Base-by-base conservation (phyloP, 2,888 invertebrate species). In the Luperina testacea region DNA sequence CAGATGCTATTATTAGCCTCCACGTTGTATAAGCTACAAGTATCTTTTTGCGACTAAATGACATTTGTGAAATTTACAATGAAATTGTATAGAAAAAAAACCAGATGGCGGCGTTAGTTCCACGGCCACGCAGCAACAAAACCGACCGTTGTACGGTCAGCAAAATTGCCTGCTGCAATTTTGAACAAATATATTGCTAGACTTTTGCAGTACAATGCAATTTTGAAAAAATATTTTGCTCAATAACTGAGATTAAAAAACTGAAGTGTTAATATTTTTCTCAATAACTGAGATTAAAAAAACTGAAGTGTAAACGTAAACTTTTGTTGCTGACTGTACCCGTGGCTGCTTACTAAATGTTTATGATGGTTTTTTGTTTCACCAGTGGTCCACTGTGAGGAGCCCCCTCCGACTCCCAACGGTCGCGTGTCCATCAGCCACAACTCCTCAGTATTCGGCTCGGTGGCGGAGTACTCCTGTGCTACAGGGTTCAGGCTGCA, bases 391-490 rank as follows among this genome's bases (percentile, higher is more conserved):
- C 97, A 98, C 86, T 98, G 98, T 91, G 98, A 98, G 86, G 97
- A 97, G 9, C 98, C 98, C 7, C 97, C 97, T 0, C 96, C 97
- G 79, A 97, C 98, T 59, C 90, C 96, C n/a, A 98, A 98, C 91
- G 98, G 98, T 1, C 95, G 95, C 20, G 95, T 97, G 81, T 92
- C 94, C 15, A 87, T 97, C 15, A 95, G 97, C 4, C 96, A 95
- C 86, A 98, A 98, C 90, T 97, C 97, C 71, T 97, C 98, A 0
- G 94, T 96, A 4, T 98, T 97, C 89, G 98, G 98, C 64, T 97
- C 98, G 0, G 97, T 97, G 64, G 98, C 98, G 1, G 98, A 98
- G 90, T 99, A 98, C 92, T 96, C 97, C 11, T 99, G 99, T 91
- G 97, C 97, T 2, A 95, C 97, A 27, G 98, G 98, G 0, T 98